phyloP scores from a whole-genome alignment of 1,140 invertebrate species.

The Phenacoccus solenopsis region DNA sequence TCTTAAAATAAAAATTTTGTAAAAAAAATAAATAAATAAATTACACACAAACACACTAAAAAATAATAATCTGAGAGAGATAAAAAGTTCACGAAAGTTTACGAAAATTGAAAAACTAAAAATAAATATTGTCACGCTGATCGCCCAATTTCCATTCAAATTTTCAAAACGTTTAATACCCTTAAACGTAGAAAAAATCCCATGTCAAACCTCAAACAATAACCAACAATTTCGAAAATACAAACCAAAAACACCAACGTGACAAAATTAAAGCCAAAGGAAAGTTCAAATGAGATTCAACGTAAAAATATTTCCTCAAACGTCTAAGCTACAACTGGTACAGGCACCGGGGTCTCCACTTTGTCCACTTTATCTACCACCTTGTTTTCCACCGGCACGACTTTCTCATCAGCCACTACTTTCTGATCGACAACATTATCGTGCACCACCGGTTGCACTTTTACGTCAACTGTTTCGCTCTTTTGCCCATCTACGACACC shows the following conservation, averaged over 20 bases:
- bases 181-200: too few species aligned
- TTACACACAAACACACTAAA: too few species aligned
- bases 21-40: too few species aligned
- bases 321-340: not conserved
- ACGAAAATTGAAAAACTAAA: too few species aligned
- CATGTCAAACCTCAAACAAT: too few species aligned
- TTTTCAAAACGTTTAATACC: too few species aligned
- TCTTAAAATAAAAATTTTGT: too few species aligned
- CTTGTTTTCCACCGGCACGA: not conserved
- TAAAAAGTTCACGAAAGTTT: too few species aligned
- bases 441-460: not conserved
- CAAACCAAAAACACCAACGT: not conserved
- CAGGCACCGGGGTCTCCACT: not conserved
- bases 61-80: too few species aligned
- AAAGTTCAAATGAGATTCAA: not conserved
- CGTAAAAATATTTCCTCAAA: not conserved
- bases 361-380: not conserved
- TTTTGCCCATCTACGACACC: not conserved
- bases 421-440: not conserved
- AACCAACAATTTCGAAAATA: too few species aligned
- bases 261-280: not conserved
- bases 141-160: too few species aligned
- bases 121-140: too few species aligned
- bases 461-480: not conserved
- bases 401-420: not conserved